Evolutionary conservation across 2,888 invertebrate species (phyloP), one percentile per base, ranked within the genome.

Genomic region (Tribolium freemani): DNA sequence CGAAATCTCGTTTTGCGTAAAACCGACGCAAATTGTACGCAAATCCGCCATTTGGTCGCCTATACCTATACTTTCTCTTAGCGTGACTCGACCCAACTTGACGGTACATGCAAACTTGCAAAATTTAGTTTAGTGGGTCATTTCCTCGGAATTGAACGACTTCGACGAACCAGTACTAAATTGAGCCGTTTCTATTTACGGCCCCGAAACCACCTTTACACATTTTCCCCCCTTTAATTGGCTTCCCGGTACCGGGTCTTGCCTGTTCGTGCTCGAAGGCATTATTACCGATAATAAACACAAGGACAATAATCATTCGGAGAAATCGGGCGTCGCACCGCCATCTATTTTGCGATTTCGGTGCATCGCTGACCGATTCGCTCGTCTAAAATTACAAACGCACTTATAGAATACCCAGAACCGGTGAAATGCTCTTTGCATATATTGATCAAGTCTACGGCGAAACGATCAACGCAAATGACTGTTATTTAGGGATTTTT

Each of bases 71-170:
- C 51, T 53, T 64, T 64, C 53, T 64, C 64, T 31, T 64, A 10
- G 64, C 51, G 64, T 53, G 51, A 38, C 51, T 31, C 16, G 16
- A 16, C 16, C 16, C 16, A 16, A 16, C 16, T 16, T 16, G 1
- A 16, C 16, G 16, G 16, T 16, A 16, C 66, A 50, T 45, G 57
- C 51, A 71, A 71, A 71, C 44, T 71, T 30, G 66, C 56, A 56
- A 57, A 57, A 57, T 67, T 67, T 44, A 51, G 71, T 71, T 71
- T 71, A 71, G 13, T 71, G 54, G 71, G 71, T 71, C 71, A 71
- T 6, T 66, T 71, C 60, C 38, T 16, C 4, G 30, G 66, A 66
- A 71, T n/a, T 5, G 44, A 6, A 44, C n/a, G 8, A 20, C 46
- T 71, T 66, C 66, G 10, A 58, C 38, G 67, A 67, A 71, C 26